A percentile compares a stretch with the other conserved stretches of the same genome.
phyloP scores from a whole-genome alignment of 2,797 vertebrate genomes.

The Malurus leucopterus region DNA sequence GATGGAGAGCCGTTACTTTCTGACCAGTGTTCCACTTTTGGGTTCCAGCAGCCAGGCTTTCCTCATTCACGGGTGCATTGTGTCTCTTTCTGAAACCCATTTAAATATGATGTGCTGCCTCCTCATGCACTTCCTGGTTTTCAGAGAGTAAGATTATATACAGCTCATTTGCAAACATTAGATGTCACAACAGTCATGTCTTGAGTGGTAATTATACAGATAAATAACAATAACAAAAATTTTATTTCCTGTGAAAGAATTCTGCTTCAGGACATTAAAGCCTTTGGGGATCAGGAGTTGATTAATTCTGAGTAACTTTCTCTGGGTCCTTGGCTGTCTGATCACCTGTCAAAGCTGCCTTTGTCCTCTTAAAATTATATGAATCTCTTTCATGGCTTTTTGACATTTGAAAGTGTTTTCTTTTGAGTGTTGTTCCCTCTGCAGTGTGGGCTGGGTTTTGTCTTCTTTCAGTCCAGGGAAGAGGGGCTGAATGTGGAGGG shows the following conservation, averaged over 20 bases:
- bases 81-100: constrained; percentile 26
- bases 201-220: neutral
- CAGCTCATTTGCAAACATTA: neutral
- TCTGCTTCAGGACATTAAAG: constrained; percentile 44
- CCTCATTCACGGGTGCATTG: neutral
- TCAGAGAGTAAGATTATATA: neutral
- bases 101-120: constrained; percentile 18
- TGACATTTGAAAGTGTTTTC: neutral
- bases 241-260: constrained; percentile 2
- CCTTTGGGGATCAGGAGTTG: constrained; percentile 66
- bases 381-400: constrained; percentile 28
- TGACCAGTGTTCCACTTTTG: constrained; percentile 6
- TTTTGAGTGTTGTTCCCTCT: neutral
- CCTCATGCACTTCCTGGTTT: constrained; percentile 16
- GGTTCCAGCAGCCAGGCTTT: constrained; percentile 33
- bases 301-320: constrained; percentile 55
- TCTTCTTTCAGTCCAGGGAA: neutral
- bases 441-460: neutral
- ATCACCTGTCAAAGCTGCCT: constrained; percentile 56
- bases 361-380: constrained; percentile 41
- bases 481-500: constrained; percentile 28
- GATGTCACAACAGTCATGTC: constrained; percentile 1
- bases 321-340: constrained; percentile 68
- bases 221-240: neutral
- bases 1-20: constrained; percentile 15